phyloP scores from a whole-genome alignment of 1,140 invertebrate species.

The Varroa destructor region DNA sequence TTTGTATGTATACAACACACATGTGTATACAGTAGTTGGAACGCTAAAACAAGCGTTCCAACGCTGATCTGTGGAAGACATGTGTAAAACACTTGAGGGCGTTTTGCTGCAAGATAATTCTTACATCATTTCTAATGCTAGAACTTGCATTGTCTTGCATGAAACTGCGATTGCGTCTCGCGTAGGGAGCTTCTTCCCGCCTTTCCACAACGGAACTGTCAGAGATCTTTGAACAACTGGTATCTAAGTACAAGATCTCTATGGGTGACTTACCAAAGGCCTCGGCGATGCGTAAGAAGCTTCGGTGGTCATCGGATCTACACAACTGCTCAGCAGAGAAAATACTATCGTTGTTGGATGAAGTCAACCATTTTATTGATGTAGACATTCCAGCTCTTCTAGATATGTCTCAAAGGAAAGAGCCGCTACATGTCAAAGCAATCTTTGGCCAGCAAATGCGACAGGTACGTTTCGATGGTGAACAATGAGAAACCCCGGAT shows the following conservation, averaged over 20 bases:
- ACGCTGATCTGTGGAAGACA: no score
- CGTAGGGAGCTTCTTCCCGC: neutral
- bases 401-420: neutral
- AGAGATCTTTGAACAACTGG: slow-evolving; percentile 23
- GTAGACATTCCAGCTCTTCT: neutral
- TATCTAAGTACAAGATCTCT: slow-evolving; percentile 10
- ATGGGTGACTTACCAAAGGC: slow-evolving; percentile 13
- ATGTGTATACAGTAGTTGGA: no score
- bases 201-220: neutral
- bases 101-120: no score
- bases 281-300: slow-evolving; percentile 3
- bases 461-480: no score
- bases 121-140: no score
- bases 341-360: neutral
- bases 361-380: neutral
- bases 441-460: slow-evolving; percentile 14
- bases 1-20: no score
- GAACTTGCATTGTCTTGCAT: no score
- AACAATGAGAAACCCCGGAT: no score
- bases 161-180: neutral
- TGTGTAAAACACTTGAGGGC: no score
- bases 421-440: neutral
- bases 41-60: no score
- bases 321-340: neutral
- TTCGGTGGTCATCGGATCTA: neutral